These are phyloP conservation scores for Macrophya alboannulata DNA, from an alignment of 2,888 invertebrate genomes.

Conservation along the genomic window DNA sequence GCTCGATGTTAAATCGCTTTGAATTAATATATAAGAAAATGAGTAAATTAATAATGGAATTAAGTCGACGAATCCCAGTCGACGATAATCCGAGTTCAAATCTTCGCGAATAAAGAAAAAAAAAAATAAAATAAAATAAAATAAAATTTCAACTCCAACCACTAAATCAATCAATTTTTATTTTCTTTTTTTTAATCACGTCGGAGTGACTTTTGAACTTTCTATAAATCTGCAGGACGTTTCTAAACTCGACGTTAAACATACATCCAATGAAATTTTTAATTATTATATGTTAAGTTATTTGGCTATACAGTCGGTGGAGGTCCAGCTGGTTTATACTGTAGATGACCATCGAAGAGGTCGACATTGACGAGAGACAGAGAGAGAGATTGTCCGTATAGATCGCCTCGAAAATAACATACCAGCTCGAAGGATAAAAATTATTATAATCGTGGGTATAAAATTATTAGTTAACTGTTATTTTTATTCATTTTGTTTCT, in stretches of 20 bases:
- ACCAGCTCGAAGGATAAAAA: conserved; percentile 19
- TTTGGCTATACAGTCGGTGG: background rate
- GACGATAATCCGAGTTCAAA: background rate
- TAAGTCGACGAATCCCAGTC: background rate
- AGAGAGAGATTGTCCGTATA: background rate
- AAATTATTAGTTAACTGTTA: conserved; percentile 2
- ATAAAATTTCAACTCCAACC: no score
- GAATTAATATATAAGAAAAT: background rate
- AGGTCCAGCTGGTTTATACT: background rate
- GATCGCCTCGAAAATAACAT: conserved; percentile 43
- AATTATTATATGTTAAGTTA: background rate
- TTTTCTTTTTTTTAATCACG: background rate
- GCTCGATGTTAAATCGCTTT: background rate
- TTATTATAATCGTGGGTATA: background rate
- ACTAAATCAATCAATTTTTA: background rate
- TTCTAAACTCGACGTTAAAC: background rate
- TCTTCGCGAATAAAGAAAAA: background rate
- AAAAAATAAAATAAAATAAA: background rate
- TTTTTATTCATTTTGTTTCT: background rate
- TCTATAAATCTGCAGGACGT: background rate
- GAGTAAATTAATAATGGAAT: background rate
- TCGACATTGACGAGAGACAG: background rate
- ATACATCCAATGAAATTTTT: background rate
- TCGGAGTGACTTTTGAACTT: background rate
- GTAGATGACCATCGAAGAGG: conserved; percentile 12